Evolutionary conservation across 2,113 vertebrate species (phyloP), one percentile per base, ranked within the genome.

Genomic region (Microcebus lehilahytsara): DNA sequence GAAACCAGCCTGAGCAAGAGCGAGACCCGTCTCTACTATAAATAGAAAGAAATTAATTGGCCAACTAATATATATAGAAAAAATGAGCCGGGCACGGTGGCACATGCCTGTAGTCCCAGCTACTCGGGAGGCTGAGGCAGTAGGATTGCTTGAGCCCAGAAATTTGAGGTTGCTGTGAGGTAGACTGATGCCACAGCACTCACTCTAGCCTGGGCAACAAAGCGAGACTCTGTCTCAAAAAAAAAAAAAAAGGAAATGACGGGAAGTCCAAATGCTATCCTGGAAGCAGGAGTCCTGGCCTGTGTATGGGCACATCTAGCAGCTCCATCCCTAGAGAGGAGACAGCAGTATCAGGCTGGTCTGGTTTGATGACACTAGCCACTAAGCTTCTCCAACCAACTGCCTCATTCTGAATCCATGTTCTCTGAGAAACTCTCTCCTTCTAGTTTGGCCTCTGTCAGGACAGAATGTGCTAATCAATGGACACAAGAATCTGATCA

Each of bases 301-400:
- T 25, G 6, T 2, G 1, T 16, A 16, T 4, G 0, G 64, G 56
- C 53, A 42, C 17, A 0, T 32, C 25, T 1, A 62, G 62, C 37
- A 88, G 71, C 42, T 34, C 34, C 37, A 25, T 27, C 72, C 32
- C 3, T 4, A 34, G 37, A n/a, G 8, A 10, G 25, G 19, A 62
- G 16, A 75, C 13, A 2, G 34, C 11, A 10, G 14, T 19, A 30
- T 62, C n/a, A 27, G 83, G 32, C 6, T 51, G 58, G 40, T 58
- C 67, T 78, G 20, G 53, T 25, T 32, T 81, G 60, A 89, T 27
- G 84, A 92, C 19, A 30, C 2, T 2, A 12, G 22, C 20, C 42
- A 49, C 4, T 30, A 69, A 81, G n/a, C 2, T 72, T 67, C 75
- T 40, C 85, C 92, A 46, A 7, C 16, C 19, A 84, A 74, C 27